phyloP scores from a whole-genome alignment of 2,888 invertebrate species.

The Scaptomyza caliginosa region DNA sequence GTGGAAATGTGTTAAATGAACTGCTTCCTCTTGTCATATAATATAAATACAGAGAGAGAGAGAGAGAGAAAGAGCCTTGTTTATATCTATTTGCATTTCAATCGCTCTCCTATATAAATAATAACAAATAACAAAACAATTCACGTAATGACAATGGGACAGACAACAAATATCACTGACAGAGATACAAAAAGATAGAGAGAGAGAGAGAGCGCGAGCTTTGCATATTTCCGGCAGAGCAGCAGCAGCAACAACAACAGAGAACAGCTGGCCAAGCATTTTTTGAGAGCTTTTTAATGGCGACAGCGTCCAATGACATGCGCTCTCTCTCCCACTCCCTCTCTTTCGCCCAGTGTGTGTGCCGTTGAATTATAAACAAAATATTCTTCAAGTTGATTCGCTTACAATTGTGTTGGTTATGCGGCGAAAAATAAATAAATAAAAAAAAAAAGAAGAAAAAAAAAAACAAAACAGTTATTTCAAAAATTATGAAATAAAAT shows the following conservation, averaged over 20 bases:
- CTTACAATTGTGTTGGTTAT: slow-evolving; percentile 4
- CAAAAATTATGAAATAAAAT: not conserved
- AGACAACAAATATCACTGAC: slow-evolving; percentile 17
- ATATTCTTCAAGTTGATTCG: slow-evolving; percentile 36
- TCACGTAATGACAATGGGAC: slow-evolving; percentile 55
- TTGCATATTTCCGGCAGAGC: slow-evolving; percentile 72
- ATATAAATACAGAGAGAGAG: slow-evolving; percentile 21
- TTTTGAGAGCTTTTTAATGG: slow-evolving; percentile 71
- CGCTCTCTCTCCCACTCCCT: slow-evolving; percentile 4
- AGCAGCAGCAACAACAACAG: slow-evolving; percentile 20
- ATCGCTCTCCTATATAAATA: slow-evolving; percentile 42
- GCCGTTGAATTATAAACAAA: slow-evolving; percentile 71
- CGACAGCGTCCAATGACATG: slow-evolving; percentile 41
- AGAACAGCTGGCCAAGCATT: slow-evolving; percentile 66
- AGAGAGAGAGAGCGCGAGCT: slow-evolving; percentile 38
- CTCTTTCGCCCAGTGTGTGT: slow-evolving; percentile 3
- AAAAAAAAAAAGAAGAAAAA: not conserved
- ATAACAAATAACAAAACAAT: slow-evolving; percentile 61
- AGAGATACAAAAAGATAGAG: slow-evolving; percentile 3
- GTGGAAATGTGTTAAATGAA: slow-evolving; percentile 58
- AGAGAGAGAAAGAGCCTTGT: slow-evolving; percentile 31
- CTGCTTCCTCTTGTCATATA: slow-evolving; percentile 70
- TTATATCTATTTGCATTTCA: slow-evolving; percentile 40
- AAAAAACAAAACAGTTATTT: not conserved
- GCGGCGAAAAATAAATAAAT: not conserved